Base-by-base conservation (phyloP, 2,888 invertebrate genomes). In the Pristionchus japonicus region DNA sequence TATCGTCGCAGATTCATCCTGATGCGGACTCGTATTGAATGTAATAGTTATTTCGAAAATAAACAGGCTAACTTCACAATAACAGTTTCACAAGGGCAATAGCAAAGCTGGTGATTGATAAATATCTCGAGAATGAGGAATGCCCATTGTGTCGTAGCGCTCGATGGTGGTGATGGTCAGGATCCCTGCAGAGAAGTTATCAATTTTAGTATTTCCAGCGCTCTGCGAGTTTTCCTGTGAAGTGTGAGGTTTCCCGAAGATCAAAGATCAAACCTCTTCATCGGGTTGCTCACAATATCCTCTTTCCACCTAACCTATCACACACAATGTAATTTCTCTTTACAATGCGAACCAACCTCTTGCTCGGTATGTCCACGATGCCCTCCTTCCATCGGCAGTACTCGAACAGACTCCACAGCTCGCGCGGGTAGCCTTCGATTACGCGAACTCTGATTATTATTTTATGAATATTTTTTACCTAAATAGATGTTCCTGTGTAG, bases 311-410 rank as follows among this genome's bases (percentile, higher is more conserved):
- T 23, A n/a, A n/a, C 9, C 17, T 15, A 74, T 40, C 37, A n/a
- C n/a, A n/a, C n/a, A n/a, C n/a, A n/a, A n/a, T n/a, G n/a, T n/a
- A n/a, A n/a, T n/a, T n/a, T n/a, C n/a, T n/a, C n/a, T n/a, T n/a
- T n/a, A n/a, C n/a, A n/a, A n/a, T n/a, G n/a, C n/a, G n/a, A 3
- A 27, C 7, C 23, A 27, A 31, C 57, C 85, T 64, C 40, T 85
- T 43, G 23, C 15, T 9, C 31, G 85, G 61, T 43, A 64, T 85
- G 43, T 85, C 85, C 40, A 64, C 47, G 4, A 61, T 40, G 27
- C 85, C 82, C 82, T 49, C 52, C 37, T 52, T 83, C 82, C 37
- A 52, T 20, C n/a, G 31, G 43, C 85, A 85, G 85, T 85, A 85
- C 27, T 49, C 61, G 34, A 85, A 85, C 27, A 85, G 40, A 6